Percentiles rank a stretch among this genome's conserved stretches.
These are phyloP conservation scores for Spea multiplicata DNA, from an alignment of 2,113 vertebrate species.

Conservation along the genomic window DNA sequence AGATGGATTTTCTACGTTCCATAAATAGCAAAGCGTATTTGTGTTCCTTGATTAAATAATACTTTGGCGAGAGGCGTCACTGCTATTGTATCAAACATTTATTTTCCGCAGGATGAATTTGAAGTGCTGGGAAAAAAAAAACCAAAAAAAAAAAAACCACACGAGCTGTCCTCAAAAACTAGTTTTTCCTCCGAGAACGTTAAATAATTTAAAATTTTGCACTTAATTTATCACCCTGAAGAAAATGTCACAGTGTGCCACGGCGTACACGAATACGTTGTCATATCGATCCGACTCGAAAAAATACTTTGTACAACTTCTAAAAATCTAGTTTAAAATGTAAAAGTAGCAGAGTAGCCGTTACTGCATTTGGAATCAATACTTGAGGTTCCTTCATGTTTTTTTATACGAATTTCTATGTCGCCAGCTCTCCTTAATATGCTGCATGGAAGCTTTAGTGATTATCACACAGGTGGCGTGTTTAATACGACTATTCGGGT, in stretches of 20 bases:
- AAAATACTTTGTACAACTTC: background rate
- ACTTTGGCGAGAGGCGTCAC: background rate
- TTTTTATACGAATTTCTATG: too few relatives aligned
- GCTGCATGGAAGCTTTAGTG: too few relatives aligned
- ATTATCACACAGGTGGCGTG: too few relatives aligned
- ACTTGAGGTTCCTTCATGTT: too few relatives aligned
- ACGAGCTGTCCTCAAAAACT: background rate
- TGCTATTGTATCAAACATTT: background rate
- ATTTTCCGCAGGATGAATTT: background rate
- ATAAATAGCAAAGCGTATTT: background rate
- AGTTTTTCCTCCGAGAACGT: background rate
- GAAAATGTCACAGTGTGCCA: background rate
- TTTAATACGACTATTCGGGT: too few relatives aligned
- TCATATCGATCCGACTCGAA: background rate
- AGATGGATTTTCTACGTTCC: background rate
- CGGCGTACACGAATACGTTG: constrained; percentile 1
- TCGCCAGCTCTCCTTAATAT: too few relatives aligned
- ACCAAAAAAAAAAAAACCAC: background rate
- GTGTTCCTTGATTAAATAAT: constrained; percentile 1
- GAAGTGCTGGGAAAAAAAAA: background rate
- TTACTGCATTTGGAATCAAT: too few relatives aligned
- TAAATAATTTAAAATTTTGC: background rate
- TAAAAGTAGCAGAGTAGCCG: too few relatives aligned
- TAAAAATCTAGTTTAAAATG: too few relatives aligned
- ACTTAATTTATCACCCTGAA: constrained; percentile 10